These are phyloP conservation scores for Clistopyga incitator DNA, from an alignment of 2,888 invertebrate genomes.

Conservation along the genomic window DNA sequence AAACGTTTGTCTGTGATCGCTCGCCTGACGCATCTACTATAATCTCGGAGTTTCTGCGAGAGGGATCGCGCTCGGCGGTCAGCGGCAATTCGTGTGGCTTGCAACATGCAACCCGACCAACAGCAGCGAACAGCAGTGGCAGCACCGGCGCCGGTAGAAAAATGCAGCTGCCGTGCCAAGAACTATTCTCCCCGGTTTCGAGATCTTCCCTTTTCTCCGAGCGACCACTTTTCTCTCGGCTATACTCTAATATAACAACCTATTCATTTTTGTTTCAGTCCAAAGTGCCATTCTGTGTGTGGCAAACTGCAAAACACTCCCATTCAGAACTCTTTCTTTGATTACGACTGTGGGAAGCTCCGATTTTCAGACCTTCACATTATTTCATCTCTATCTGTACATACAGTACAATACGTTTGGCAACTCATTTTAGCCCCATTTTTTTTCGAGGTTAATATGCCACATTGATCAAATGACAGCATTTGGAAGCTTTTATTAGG, in stretches of 20 bases:
- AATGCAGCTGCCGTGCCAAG: constrained; percentile 79
- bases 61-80: constrained; percentile 20
- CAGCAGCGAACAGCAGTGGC: constrained; percentile 21
- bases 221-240: background rate
- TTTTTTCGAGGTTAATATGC: too few species aligned
- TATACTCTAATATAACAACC: constrained; percentile 42
- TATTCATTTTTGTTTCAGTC: constrained; percentile 55
- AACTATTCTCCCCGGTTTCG: constrained; percentile 52
- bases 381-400: background rate
- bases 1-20: constrained; percentile 83
- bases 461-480: too few species aligned
- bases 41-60: constrained; percentile 73
- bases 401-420: too few species aligned
- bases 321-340: constrained; percentile 57
- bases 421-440: too few species aligned
- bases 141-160: constrained; percentile 54
- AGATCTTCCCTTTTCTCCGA: constrained; percentile 17
- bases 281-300: constrained; percentile 43
- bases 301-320: constrained; percentile 45
- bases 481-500: too few species aligned
- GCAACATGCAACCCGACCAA: constrained; percentile 76
- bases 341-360: constrained; percentile 55
- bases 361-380: constrained; percentile 8
- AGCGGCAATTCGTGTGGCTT: constrained; percentile 64
- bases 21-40: constrained; percentile 79